Percentiles rank a stretch among this genome's conserved stretches.
phyloP scores from a whole-genome alignment of 2,888 invertebrate genomes.

The Patella depressa region DNA sequence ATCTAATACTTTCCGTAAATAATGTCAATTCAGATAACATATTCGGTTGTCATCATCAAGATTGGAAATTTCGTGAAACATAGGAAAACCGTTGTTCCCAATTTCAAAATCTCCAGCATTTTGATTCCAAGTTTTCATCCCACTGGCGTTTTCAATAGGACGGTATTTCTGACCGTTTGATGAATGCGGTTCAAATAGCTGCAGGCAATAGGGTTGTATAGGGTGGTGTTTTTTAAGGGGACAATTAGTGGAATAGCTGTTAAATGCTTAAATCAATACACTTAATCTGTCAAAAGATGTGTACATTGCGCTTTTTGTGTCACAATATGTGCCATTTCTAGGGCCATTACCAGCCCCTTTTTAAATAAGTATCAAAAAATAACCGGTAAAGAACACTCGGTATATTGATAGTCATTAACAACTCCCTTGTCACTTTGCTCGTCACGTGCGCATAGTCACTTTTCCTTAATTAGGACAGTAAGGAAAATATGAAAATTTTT shows the following conservation, averaged over 20 bases:
- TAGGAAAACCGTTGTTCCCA: too few species aligned
- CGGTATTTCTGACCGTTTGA: too few species aligned
- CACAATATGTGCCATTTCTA: slow-evolving; percentile 9
- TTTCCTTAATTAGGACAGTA: too few species aligned
- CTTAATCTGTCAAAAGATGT: slow-evolving; percentile 4
- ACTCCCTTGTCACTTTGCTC: too few species aligned
- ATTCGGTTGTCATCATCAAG: background rate
- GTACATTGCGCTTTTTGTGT: slow-evolving; percentile 3
- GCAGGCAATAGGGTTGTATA: background rate
- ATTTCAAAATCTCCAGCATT: too few species aligned
- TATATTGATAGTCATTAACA: too few species aligned
- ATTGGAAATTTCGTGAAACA: too few species aligned
- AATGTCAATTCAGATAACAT: slow-evolving; percentile 1
- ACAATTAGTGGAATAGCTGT: slow-evolving; percentile 1
- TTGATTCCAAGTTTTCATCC: too few species aligned
- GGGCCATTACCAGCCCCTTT: background rate
- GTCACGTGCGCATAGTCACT: too few species aligned
- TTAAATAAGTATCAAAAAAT: background rate
- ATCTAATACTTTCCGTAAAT: background rate
- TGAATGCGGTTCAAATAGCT: background rate
- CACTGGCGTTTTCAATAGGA: too few species aligned
- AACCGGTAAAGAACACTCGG: too few species aligned
- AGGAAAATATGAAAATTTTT: too few species aligned
- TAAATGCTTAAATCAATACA: slow-evolving; percentile 11
- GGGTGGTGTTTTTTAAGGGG: background rate